Base-by-base conservation (phyloP, 2,113 vertebrate species). In the Seriola rivoliana region DNA sequence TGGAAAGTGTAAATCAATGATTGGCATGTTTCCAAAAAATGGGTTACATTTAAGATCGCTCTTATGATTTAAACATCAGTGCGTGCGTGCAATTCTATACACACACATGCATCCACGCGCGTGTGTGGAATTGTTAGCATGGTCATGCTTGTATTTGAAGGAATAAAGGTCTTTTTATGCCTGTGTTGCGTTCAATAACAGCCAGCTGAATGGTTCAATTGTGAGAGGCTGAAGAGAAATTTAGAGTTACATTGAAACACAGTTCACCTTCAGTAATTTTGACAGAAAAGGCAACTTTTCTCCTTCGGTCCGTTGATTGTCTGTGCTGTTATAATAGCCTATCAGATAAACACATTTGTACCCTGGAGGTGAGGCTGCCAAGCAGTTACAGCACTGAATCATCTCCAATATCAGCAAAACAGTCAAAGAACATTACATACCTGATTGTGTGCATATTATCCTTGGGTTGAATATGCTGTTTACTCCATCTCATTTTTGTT, bases 381-480 rank as follows among this genome's bases (percentile, higher is more conserved):
- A 58, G 70, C 55, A 32, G 59, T 58, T n/a, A 34, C 50, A 60
- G 38, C 0, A n/a, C 64, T 74, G 78, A 87, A 67, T 85, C 76
- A 82, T 64, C 79, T 65, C 66, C 70, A 44, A 71, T 64, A 71
- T 84, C 78, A 90, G 81, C 83, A 76, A 67, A 80, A 78, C 40
- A 62, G 66, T 82, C 67, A 60, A 71, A 89, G 81, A 76, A 73
- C 84, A 86, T 86, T 62, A 79, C 70, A 72, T 64, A 85, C 75
- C 84, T 86, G 81, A 90, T 80, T 74, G 84, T 82, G 84, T 80
- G 69, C 81, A 64, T 84, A 88, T 85, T 86, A 82, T 84, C 66
- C 85, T 75, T 76, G 79, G 17, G 50, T 68, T 59, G 38, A 62
- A 80, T 65, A 71, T 68, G 55, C 59, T 75, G 82, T 85, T 85